Conservation (phyloP, 2,797 vertebrate species). For the Menidia menidia region DNA sequence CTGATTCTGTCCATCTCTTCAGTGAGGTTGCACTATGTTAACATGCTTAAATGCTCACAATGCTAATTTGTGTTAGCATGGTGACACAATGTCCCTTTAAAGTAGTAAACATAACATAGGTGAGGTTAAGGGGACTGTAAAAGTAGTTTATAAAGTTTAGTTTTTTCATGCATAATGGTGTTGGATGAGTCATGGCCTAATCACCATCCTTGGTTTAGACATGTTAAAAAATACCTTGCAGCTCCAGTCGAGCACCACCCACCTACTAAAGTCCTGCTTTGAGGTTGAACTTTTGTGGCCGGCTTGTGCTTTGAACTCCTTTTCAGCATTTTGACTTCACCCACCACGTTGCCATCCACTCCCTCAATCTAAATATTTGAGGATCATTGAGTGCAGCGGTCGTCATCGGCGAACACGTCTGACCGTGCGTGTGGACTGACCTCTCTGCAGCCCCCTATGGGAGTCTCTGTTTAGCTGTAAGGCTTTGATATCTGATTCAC, state of each 20-base stretch:
- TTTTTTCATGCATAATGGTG: background rate
- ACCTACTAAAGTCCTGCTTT: constrained; percentile 1
- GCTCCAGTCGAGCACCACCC: constrained; percentile 23
- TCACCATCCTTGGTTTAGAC: background rate
- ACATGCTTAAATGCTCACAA: background rate
- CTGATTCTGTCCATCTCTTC: background rate
- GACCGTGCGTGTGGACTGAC: background rate
- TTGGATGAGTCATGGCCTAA: background rate
- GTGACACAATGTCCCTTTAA: background rate
- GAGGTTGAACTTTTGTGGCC: background rate
- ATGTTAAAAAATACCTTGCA: constrained; percentile 11
- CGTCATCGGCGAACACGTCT: background rate
- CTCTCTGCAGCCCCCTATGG: background rate
- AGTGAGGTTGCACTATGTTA: background rate
- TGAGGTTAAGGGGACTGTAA: background rate
- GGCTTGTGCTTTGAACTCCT: background rate
- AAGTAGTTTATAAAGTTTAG: too few species aligned
- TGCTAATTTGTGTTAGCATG: background rate
- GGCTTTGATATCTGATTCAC: background rate
- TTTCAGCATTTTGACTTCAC: background rate
- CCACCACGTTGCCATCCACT: background rate
- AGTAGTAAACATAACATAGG: background rate
- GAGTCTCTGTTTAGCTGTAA: background rate
- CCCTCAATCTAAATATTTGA: background rate
- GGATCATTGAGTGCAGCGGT: background rate